phyloP scores from a whole-genome alignment of 1,140 invertebrate species.

The Drosophila kepulauana region DNA sequence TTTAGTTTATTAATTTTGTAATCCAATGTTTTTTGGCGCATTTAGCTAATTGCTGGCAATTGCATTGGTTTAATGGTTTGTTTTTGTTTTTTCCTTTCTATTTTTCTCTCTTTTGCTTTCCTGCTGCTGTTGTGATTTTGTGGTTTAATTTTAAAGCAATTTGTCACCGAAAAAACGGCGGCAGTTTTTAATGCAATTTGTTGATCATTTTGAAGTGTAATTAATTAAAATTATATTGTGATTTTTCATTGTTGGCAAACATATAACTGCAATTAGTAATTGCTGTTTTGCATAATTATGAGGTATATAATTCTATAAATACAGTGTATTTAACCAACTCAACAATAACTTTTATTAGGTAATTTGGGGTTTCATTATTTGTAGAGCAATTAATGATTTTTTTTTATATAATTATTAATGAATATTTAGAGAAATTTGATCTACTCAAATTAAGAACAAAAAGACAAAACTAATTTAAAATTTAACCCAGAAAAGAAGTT shows the following conservation, averaged over 20 bases:
- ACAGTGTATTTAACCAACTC: background rate
- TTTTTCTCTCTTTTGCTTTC: conserved; percentile 2
- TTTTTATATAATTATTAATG: too few relatives aligned
- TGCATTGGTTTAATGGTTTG: conserved; percentile 55
- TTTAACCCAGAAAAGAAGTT: too few relatives aligned
- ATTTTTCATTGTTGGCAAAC: conserved; percentile 16
- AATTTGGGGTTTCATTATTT: background rate
- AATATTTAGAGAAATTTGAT: too few relatives aligned
- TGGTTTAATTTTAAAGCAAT: conserved; percentile 41
- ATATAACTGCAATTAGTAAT: background rate
- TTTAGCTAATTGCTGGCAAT: conserved; percentile 71
- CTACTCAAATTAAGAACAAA: too few relatives aligned
- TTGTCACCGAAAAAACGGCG: conserved; percentile 35
- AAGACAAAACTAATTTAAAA: too few relatives aligned
- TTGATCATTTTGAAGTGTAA: conserved; percentile 48
- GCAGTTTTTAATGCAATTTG: conserved; percentile 49
- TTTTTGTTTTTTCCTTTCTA: conserved; percentile 25
- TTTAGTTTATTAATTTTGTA: conserved; percentile 68
- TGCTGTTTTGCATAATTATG: conserved; percentile 3
- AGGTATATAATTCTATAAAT: background rate
- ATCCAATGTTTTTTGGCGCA: conserved; percentile 50
- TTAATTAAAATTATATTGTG: conserved; percentile 42
- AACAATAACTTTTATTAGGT: background rate
- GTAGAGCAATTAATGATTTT: too few relatives aligned
- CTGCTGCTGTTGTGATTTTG: conserved; percentile 33